A percentile compares a stretch with the other conserved stretches of the same genome.
Evolutionary conservation across 2,113 vertebrate genomes (phyloP).

Genomic region (Rhodinocichla rosea): DNA sequence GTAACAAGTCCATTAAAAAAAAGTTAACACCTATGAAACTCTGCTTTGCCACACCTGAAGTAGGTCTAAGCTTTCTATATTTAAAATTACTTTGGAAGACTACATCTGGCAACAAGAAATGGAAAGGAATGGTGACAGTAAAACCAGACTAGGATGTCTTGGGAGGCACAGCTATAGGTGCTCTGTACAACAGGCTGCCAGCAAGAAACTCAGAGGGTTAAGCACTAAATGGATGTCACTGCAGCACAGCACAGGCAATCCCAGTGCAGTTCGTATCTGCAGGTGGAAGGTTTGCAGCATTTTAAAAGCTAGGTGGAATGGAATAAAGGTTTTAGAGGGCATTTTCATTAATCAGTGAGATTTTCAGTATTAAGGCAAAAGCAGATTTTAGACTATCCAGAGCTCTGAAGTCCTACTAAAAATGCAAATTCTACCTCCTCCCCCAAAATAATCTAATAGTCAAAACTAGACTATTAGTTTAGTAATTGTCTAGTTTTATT

Average conservation of each 20-base stretch:
- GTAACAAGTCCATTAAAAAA: not conserved
- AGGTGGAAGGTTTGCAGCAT: not conserved
- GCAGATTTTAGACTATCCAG: not conserved
- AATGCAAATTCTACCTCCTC: not conserved
- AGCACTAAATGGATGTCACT: fast-evolving
- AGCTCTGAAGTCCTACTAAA: not conserved
- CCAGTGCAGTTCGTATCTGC: not conserved
- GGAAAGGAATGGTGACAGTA: not conserved
- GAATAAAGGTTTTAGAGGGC: not conserved
- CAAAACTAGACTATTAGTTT: too few species aligned
- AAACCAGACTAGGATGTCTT: not conserved
- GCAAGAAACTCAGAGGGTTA: not conserved
- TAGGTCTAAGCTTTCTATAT: not conserved
- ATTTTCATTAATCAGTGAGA: not conserved
- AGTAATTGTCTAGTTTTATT: too few species aligned
- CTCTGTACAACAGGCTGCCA: not conserved
- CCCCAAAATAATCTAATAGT: fast-evolving
- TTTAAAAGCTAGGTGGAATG: not conserved
- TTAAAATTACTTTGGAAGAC: not conserved
- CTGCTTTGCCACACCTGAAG: not conserved
- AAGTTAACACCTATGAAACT: not conserved
- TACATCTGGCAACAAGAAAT: not conserved
- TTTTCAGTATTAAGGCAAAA: not conserved
- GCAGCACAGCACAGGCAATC: not conserved
- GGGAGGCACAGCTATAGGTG: not conserved